phyloP scores from a whole-genome alignment of 2,113 vertebrate genomes.

The Pygathrix nemaeus region DNA sequence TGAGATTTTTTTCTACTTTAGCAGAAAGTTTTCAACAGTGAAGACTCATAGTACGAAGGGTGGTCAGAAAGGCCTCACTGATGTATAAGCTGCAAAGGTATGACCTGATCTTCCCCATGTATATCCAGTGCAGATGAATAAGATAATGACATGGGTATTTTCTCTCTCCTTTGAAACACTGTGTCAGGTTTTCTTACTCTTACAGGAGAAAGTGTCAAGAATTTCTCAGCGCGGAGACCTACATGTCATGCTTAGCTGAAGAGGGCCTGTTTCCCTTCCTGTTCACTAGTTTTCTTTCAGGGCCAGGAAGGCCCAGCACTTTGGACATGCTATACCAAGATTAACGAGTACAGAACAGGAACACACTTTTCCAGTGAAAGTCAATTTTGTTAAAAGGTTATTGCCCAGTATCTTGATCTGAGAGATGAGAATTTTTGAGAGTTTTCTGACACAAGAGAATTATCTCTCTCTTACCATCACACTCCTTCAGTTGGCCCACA shows the following conservation, averaged over 20 bases:
- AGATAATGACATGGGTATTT: too few species aligned
- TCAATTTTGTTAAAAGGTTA: not conserved
- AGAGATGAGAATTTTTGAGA: not conserved
- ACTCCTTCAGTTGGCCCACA: not conserved
- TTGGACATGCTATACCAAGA: fast-evolving
- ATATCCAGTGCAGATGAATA: fast-evolving
- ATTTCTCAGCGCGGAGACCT: not conserved
- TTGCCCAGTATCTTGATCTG: not conserved
- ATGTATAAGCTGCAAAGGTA: fast-evolving
- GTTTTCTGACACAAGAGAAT: not conserved
- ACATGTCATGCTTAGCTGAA: not conserved
- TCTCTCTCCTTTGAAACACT: not conserved
- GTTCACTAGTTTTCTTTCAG: not conserved
- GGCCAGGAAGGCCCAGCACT: fast-evolving
- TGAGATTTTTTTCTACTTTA: not conserved
- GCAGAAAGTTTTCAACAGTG: not conserved
- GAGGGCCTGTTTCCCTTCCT: not conserved
- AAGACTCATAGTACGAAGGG: not conserved
- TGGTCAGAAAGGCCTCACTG: not conserved
- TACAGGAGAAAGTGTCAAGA: not conserved
- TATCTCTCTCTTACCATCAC: not conserved
- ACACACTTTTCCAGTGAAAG: not conserved
- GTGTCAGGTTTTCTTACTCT: not conserved
- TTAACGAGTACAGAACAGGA: not conserved
- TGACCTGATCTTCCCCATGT: fast-evolving